Percentiles rank a stretch among this genome's conserved stretches.
Evolutionary conservation across 2,113 vertebrate species (phyloP).

Genomic region (Phyllostomus discolor): DNA sequence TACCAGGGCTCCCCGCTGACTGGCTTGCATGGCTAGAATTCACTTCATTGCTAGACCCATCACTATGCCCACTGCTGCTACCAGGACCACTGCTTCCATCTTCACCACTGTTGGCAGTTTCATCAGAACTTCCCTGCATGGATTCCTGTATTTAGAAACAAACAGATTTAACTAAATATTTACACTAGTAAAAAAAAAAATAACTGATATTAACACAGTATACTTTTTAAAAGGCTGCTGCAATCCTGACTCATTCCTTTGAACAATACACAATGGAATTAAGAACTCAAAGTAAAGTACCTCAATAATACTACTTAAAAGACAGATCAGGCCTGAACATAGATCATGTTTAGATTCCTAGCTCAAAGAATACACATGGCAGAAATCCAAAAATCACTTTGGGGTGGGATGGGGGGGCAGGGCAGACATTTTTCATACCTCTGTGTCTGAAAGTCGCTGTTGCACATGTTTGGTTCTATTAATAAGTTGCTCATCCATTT

Average conservation of each 20-base stretch:
- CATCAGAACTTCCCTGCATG: conserved; percentile 98
- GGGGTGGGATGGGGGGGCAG: rapidly evolving
- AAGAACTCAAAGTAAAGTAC: not conserved
- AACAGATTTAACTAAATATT: conserved; percentile 1
- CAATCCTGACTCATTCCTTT: not conserved
- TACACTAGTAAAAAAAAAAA: not conserved
- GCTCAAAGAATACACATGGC: not conserved
- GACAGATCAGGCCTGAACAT: not conserved
- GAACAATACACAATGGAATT: conserved; percentile 30
- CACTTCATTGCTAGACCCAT: conserved; percentile 96
- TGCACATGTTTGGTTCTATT: conserved; percentile 92
- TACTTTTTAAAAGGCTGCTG: not conserved
- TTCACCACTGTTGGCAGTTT: conserved; percentile 98
- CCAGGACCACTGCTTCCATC: conserved; percentile 97
- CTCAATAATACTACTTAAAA: not conserved
- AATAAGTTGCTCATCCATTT: conserved; percentile 98
- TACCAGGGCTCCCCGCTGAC: conserved; percentile 96
- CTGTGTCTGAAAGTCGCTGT: conserved; percentile 95
- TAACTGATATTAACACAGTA: not conserved
- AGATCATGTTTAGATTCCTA: not conserved
- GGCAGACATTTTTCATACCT: conserved; percentile 80
- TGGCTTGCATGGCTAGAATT: conserved; percentile 96
- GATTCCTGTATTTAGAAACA: conserved; percentile 87
- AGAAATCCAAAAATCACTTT: not conserved
- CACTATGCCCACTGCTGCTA: conserved; percentile 95